A percentile compares a stretch with the other conserved stretches of the same genome.
These are phyloP conservation scores for Microcebus murinus DNA, from an alignment of 2,113 vertebrate genomes.

Conservation along the genomic window DNA sequence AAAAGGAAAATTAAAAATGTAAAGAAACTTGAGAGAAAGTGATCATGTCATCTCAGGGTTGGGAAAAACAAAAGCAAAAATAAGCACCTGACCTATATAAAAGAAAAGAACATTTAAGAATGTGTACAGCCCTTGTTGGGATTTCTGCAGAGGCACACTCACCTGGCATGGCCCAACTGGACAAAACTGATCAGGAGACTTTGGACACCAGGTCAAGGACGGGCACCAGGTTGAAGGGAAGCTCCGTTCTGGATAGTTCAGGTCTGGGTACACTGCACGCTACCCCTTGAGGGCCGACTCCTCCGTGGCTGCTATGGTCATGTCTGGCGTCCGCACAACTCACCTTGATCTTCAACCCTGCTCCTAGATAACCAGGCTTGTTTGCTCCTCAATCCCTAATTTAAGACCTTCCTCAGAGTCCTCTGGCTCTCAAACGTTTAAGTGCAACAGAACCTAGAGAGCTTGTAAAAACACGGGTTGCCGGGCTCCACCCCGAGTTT, in stretches of 20 bases:
- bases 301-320: not conserved
- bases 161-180: not conserved
- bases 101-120: not conserved
- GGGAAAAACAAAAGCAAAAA: not conserved
- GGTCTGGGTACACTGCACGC: not conserved
- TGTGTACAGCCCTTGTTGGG: not conserved
- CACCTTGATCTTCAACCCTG: not conserved
- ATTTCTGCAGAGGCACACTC: not conserved
- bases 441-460: not conserved
- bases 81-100: not conserved
- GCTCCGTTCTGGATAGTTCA: not conserved
- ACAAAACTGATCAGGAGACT: not conserved
- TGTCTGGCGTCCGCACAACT: rapidly evolving
- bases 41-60: not conserved
- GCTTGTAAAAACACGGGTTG: not conserved
- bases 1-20: not conserved
- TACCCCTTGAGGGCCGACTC: not conserved
- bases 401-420: not conserved
- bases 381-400: not conserved
- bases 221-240: not conserved
- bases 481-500: not conserved
- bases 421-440: not conserved
- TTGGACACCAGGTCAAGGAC: not conserved
- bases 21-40: not conserved
- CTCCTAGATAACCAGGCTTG: not conserved